Conservation (phyloP, 2,888 invertebrate species). For the Seladonia tumulorum region DNA sequence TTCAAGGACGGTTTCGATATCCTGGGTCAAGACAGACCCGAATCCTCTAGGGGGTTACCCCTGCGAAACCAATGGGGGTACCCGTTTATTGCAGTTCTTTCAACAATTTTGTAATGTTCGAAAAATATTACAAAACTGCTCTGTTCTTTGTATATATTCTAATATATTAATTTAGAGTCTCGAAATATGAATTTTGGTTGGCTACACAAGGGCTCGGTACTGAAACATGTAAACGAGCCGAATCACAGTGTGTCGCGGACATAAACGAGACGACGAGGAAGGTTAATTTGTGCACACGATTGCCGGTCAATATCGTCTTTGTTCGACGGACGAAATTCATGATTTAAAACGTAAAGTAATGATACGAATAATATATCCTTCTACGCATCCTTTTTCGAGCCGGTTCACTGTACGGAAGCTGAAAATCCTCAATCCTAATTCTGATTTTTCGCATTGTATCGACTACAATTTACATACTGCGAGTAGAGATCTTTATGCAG, state of each 20-base stretch:
- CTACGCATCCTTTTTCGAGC: background rate
- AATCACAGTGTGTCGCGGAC: background rate
- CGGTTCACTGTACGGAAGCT: background rate
- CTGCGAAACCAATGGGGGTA: too few relatives aligned
- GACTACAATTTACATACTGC: too few relatives aligned
- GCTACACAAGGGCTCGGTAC: background rate
- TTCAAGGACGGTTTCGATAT: background rate
- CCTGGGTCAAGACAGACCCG: too few relatives aligned
- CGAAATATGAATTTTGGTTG: background rate
- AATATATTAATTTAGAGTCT: too few relatives aligned
- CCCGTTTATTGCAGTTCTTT: too few relatives aligned
- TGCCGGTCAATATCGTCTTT: background rate
- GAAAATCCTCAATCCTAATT: background rate
- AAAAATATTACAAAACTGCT: too few relatives aligned
- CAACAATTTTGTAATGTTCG: too few relatives aligned
- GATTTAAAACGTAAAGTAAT: background rate
- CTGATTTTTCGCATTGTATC: too few relatives aligned
- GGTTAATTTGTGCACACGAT: too few relatives aligned
- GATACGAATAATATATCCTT: background rate
- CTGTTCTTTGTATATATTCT: too few relatives aligned
- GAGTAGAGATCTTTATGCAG: background rate
- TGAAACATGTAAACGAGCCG: background rate
- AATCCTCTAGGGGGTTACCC: too few relatives aligned
- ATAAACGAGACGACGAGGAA: background rate
- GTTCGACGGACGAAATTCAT: background rate